Base-by-base conservation (phyloP, 2,888 invertebrate genomes). In the Lochmaea capreae region DNA sequence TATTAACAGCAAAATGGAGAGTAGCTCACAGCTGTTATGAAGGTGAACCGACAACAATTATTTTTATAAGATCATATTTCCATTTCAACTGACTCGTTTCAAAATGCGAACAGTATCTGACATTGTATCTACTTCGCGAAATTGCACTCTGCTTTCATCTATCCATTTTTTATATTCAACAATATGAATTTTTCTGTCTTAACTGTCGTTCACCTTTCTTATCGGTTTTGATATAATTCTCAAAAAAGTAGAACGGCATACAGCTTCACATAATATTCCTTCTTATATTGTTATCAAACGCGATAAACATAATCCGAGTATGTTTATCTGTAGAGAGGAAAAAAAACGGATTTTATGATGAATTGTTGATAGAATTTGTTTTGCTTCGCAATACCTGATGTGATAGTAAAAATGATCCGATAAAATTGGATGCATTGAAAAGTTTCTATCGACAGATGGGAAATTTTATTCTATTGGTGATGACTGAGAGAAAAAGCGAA, bases 181-280 rank as follows among this genome's bases (percentile, higher is more conserved):
- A 59, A 43, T 42, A 58, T 8, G 62, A 63, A 46, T 67, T 68
- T 67, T 54, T 12, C 16, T 57, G 65, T 65, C 74, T 78, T 74
- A 75, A 65, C 78, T 77, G 78, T 76, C 78, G 68, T 78, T 78
- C 75, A 78, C 78, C 78, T 78, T 70, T 77, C 58, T 76, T 78
- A 78, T 78, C 78, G 66, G 68, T 43, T 67, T 65, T 76, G 78
- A 78, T 78, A 78, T 72, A 76, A 74, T 73, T 77, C 76, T 74
- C 66, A 71, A 77, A 77, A 54, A 76, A 75, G 73, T 73, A 69
- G 76, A 74, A 76, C 77, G 76, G 73, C 78, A 75, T 71, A 73
- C 46, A 73, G 72, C 68, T 74, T 74, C 74, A 74, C 72, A 75
- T 76, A 72, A 76, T 75, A 65, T 65, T 67, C 18, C 71, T 62